phyloP scores from a whole-genome alignment of 2,888 invertebrate genomes.

The Halocaridina rubra region DNA sequence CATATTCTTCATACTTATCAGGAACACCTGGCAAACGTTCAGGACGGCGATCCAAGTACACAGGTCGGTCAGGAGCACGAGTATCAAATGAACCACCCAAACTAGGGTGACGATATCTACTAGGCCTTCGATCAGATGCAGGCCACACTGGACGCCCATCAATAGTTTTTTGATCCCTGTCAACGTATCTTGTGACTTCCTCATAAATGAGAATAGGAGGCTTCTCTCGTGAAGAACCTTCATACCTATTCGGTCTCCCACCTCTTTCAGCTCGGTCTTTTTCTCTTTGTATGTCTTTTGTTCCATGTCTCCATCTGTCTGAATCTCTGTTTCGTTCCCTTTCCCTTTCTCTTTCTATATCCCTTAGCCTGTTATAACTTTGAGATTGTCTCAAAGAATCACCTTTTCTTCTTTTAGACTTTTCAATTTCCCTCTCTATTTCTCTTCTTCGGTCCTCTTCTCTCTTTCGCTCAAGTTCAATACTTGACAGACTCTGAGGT shows the following conservation, averaged over 20 bases:
- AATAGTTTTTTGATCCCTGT: neutral
- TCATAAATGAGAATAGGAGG: constrained; percentile 38
- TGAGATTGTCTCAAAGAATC: neutral
- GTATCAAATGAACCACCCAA: neutral
- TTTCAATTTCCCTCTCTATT: constrained; percentile 24
- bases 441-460: constrained; percentile 6
- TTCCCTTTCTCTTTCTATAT: neutral
- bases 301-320: neutral
- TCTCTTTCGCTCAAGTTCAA: neutral
- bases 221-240: constrained; percentile 13
- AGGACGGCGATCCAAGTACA: constrained; percentile 24
- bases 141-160: neutral
- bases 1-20: neutral
- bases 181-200: neutral
- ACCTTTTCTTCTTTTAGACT: constrained; percentile 22
- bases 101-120: neutral
- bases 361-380: neutral
- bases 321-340: neutral
- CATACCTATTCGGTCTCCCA: neutral
- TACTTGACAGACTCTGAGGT: neutral
- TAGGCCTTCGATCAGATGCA: neutral
- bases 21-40: no score
- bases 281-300: neutral
- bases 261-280: constrained; percentile 17
- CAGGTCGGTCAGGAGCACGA: constrained; percentile 25